Conservation (phyloP, 1,140 invertebrate species). For the Anastatus disparis region DNA sequence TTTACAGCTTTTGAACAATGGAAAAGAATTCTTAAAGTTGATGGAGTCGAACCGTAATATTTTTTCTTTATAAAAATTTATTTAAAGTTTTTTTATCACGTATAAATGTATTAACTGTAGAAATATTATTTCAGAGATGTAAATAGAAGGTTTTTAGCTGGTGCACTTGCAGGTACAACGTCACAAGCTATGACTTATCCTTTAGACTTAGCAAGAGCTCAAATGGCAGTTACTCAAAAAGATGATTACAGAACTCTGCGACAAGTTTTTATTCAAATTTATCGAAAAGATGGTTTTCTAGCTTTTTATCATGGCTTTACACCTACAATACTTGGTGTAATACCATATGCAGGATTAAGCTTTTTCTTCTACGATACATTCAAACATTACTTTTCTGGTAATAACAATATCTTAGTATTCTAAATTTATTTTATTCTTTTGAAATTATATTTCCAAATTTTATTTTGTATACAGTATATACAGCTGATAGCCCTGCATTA, state of each 20-base stretch:
- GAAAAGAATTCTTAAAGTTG: conserved; percentile 83
- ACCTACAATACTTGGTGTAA: conserved; percentile 92
- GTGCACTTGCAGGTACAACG: conserved; percentile 92
- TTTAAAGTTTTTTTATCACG: not conserved
- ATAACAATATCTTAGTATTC: conserved; percentile 34
- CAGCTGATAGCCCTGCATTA: conserved; percentile 59
- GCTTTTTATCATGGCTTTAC: conserved; percentile 89
- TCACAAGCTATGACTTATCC: conserved; percentile 96
- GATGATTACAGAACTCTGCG: conserved; percentile 73
- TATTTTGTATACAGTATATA: conserved; percentile 53
- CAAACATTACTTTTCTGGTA: conserved; percentile 85
- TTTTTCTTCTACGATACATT: conserved; percentile 98
- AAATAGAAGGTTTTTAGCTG: conserved; percentile 79
- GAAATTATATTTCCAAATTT: not conserved
- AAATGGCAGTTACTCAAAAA: conserved; percentile 95
- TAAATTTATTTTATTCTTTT: conserved; percentile 1
- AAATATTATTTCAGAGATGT: conserved; percentile 8
- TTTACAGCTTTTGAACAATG: conserved; percentile 97
- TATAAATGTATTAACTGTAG: not conserved
- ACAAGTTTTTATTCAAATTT: conserved; percentile 87
- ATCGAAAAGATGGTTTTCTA: conserved; percentile 79
- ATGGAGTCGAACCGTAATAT: conserved; percentile 72
- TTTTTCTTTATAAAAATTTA: conserved; percentile 12
- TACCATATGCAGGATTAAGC: conserved; percentile 96
- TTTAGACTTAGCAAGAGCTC: conserved; percentile 93